phyloP scores from a whole-genome alignment of 1,140 invertebrate species.

The Brachionus angularis region DNA sequence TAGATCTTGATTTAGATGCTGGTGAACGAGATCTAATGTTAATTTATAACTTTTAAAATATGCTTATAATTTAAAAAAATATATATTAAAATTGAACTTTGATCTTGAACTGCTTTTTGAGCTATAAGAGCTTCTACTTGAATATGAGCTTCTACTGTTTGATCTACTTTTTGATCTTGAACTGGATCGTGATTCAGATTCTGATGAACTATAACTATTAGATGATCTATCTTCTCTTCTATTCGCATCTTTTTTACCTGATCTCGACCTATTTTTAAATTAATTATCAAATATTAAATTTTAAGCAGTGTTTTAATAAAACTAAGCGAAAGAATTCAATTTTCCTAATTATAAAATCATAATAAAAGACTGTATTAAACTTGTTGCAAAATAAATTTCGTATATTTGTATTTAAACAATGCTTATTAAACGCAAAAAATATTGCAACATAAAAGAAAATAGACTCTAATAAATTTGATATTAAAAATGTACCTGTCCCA shows the following conservation, averaged over 20 bases:
- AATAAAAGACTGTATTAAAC: background rate
- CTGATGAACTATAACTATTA: conserved; percentile 32
- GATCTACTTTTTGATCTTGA: conserved; percentile 23
- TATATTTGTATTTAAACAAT: too few relatives aligned
- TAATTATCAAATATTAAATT: background rate
- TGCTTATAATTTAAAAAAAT: background rate
- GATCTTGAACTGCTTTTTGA: conserved; percentile 31
- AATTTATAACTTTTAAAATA: background rate
- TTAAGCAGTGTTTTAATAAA: background rate
- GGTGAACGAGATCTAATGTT: too few relatives aligned
- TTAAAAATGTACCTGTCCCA: too few relatives aligned
- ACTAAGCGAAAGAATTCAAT: background rate
- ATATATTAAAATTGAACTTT: too few relatives aligned
- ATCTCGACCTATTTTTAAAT: background rate
- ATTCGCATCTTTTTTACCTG: background rate
- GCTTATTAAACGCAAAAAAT: too few relatives aligned
- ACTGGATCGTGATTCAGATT: background rate
- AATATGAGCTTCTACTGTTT: conserved; percentile 6
- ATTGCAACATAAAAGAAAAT: too few relatives aligned
- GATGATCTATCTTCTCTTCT: conserved; percentile 13
- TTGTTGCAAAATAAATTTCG: too few relatives aligned
- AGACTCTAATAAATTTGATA: too few relatives aligned
- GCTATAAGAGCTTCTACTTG: conserved; percentile 29
- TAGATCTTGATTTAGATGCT: conserved; percentile 10
- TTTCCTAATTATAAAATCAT: background rate